Conservation (phyloP, 1,140 invertebrate genomes). For the Drosophila kohkoa region DNA sequence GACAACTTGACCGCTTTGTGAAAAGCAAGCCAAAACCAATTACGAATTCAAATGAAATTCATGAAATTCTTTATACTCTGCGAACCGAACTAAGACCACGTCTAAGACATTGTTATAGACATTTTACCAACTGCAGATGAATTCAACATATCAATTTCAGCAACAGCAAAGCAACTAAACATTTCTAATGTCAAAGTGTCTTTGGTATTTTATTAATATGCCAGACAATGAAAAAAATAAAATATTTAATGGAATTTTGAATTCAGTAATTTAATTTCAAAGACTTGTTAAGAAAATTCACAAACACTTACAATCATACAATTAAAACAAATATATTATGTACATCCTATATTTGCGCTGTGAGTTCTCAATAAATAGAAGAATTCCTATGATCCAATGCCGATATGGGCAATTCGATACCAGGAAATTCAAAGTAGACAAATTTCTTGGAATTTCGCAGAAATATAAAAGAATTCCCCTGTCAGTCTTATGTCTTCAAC, state of each 20-base stretch:
- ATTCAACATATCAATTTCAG: constrained; percentile 1
- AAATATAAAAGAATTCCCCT: not conserved
- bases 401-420: not conserved
- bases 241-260: not conserved
- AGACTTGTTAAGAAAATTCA: not conserved
- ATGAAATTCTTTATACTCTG: constrained; percentile 69
- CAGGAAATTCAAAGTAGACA: not conserved
- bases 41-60: constrained; percentile 75
- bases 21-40: constrained; percentile 48
- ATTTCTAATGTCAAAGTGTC: not conserved
- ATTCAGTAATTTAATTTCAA: not conserved
- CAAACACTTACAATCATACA: not conserved
- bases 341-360: not conserved
- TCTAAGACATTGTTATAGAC: not conserved
- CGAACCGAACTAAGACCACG: constrained; percentile 33
- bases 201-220: not conserved
- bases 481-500: not conserved
- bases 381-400: not conserved
- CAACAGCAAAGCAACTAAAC: not conserved
- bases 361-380: not conserved
- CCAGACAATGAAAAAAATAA: not conserved
- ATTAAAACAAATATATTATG: not conserved
- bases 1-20: constrained; percentile 10
- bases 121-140: not conserved
- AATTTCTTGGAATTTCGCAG: not conserved